Evolutionary conservation across 1,140 invertebrate species (phyloP).

Genomic region (Zaprionus davidi): DNA sequence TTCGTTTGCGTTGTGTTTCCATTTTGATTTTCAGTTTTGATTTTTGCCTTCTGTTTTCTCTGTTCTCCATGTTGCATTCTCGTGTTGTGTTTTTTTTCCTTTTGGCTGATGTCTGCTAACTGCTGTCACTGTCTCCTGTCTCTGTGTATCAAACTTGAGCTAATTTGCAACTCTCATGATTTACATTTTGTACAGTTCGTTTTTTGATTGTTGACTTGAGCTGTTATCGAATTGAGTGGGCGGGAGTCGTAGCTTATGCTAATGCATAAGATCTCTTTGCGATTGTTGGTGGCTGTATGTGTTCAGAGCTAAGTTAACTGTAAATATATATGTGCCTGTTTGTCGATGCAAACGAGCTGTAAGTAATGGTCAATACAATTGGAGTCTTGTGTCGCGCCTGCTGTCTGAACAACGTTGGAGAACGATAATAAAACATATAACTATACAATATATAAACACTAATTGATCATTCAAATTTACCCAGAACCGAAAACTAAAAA

Average conservation of each 20-base stretch:
- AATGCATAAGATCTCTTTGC: constrained; percentile 7
- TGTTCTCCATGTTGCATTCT: constrained; percentile 3
- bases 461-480: constrained; percentile 20
- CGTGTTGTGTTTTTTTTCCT: constrained; percentile 26
- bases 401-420: not conserved
- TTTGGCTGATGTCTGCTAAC: constrained; percentile 36
- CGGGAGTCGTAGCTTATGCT: constrained; percentile 36
- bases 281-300: not conserved
- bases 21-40: constrained; percentile 13
- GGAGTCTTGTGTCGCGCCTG: not conserved
- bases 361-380: constrained; percentile 39
- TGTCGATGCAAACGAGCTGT: constrained; percentile 28
- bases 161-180: constrained; percentile 48
- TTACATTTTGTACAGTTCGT: constrained; percentile 54
- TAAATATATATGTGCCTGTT: constrained; percentile 1
- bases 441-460: not conserved
- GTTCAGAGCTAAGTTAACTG: not conserved
- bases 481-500: constrained; percentile 17
- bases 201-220: constrained; percentile 29
- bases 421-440: not conserved
- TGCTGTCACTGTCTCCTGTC: constrained; percentile 31
- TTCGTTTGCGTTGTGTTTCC: not conserved
- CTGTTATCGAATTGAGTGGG: not conserved
- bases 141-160: constrained; percentile 33
- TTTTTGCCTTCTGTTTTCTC: constrained; percentile 8